phyloP scores from a whole-genome alignment of 2,797 vertebrate species.

The Corythornis leucogaster region DNA sequence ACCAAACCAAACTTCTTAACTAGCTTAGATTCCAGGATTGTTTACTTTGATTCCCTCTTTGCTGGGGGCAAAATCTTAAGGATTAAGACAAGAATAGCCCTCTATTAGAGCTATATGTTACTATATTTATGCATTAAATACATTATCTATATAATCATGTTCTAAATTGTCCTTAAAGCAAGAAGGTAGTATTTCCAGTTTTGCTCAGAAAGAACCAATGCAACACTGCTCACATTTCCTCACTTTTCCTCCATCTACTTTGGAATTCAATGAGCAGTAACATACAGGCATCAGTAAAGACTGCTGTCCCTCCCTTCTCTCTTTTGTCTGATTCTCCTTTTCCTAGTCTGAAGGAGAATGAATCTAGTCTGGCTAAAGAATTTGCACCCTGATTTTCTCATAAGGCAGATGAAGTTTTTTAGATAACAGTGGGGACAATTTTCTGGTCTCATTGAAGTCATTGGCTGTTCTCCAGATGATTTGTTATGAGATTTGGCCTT shows the following conservation, averaged over 20 bases:
- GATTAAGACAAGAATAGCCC: neutral
- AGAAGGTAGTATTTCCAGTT: neutral
- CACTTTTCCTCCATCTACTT: neutral
- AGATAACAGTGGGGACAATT: conserved; percentile 38
- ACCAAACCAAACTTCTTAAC: neutral
- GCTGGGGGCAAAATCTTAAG: neutral
- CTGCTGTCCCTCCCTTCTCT: neutral
- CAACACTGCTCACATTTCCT: neutral
- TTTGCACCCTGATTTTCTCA: conserved; percentile 44
- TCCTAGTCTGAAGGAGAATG: neutral
- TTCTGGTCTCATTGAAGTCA: conserved; percentile 39
- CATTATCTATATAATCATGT: neutral
- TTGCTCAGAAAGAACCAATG: neutral
- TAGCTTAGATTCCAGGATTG: neutral
- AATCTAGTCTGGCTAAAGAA: conserved; percentile 12
- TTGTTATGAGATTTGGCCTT: conserved; percentile 59
- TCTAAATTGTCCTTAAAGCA: neutral
- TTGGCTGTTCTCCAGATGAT: conserved; percentile 64
- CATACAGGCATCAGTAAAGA: neutral
- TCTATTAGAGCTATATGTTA: neutral
- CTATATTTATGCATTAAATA: neutral
- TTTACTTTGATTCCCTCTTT: neutral
- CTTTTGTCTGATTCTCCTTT: conserved; percentile 27
- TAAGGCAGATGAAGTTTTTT: conserved; percentile 22
- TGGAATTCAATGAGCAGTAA: neutral